A percentile compares a stretch with the other conserved stretches of the same genome.
Evolutionary conservation across 2,888 invertebrate genomes (phyloP).

Genomic region (Megamerina dolium): DNA sequence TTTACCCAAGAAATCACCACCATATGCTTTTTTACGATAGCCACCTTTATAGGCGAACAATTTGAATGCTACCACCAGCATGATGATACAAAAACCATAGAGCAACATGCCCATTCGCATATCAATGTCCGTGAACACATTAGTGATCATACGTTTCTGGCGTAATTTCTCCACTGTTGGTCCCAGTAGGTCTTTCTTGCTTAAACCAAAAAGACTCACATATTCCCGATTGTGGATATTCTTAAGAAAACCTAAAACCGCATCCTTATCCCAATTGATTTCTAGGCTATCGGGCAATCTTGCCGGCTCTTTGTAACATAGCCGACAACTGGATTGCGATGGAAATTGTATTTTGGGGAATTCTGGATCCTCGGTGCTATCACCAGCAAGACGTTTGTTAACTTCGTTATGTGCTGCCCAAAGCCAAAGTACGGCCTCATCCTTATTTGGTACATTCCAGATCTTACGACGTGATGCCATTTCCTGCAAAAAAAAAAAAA

Average conservation of each 20-base stretch:
- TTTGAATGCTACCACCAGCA: slow-evolving; percentile 69
- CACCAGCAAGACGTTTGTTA: slow-evolving; percentile 79
- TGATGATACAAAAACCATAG: slow-evolving; percentile 66
- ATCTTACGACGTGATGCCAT: slow-evolving; percentile 72
- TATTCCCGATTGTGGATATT: slow-evolving; percentile 41
- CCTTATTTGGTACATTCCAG: slow-evolving; percentile 61
- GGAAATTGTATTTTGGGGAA: slow-evolving; percentile 91
- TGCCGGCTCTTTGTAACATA: slow-evolving; percentile 52
- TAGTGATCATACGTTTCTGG: slow-evolving; percentile 40
- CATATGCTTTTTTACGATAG: slow-evolving; percentile 68
- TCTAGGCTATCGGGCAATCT: slow-evolving; percentile 20
- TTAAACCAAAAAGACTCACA: slow-evolving; percentile 39
- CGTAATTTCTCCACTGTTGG: slow-evolving; percentile 33
- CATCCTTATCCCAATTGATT: slow-evolving; percentile 40
- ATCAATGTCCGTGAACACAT: slow-evolving; percentile 53
- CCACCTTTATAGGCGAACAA: slow-evolving; percentile 58
- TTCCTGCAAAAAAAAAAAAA: slow-evolving; percentile 48
- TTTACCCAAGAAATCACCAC: slow-evolving; percentile 64
- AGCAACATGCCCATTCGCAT: slow-evolving; percentile 71
- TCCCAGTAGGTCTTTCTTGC: slow-evolving; percentile 32
- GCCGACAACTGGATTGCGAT: slow-evolving; percentile 57
- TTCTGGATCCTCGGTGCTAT: slow-evolving; percentile 81
- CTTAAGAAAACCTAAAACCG: slow-evolving; percentile 42
- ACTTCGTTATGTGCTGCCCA: slow-evolving; percentile 94
- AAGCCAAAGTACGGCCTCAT: slow-evolving; percentile 82